phyloP scores from a whole-genome alignment of 2,888 invertebrate genomes.

The Palloptera scutellata region DNA sequence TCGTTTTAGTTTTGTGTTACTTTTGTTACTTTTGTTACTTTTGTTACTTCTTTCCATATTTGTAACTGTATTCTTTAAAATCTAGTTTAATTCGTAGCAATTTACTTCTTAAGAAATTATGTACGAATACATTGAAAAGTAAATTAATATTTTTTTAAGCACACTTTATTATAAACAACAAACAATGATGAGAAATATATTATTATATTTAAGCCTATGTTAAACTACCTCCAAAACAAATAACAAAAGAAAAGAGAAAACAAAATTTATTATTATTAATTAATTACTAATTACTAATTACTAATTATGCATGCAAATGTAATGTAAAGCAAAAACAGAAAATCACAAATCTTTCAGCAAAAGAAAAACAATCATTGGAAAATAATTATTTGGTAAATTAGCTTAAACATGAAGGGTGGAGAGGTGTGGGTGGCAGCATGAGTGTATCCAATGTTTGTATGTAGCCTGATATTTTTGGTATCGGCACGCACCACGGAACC shows the following conservation, averaged over 20 bases:
- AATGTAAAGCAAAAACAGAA: too few species aligned
- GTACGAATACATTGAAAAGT: conserved; percentile 19
- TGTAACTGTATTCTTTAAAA: conserved; percentile 9
- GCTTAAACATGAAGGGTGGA: conserved; percentile 7
- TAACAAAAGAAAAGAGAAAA: conserved; percentile 37
- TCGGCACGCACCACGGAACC: background rate
- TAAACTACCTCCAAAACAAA: conserved; percentile 49
- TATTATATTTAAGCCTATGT: conserved; percentile 46
- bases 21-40: background rate
- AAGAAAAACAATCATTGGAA: conserved; percentile 39
- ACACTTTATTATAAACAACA: conserved; percentile 22
- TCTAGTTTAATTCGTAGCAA: conserved; percentile 16
- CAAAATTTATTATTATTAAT: conserved; percentile 10
- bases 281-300: background rate
- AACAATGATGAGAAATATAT: conserved; percentile 12
- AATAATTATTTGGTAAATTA: conserved; percentile 35
- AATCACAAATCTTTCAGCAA: too few species aligned
- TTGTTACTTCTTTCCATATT: background rate
- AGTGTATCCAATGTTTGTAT: too few species aligned
- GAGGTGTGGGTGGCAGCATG: background rate
- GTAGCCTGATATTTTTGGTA: too few species aligned
- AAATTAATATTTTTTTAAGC: conserved; percentile 23
- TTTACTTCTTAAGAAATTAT: background rate
- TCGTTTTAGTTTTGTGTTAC: too few species aligned
- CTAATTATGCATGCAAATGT: background rate